These are phyloP conservation scores for Campoletis raptor DNA, from an alignment of 2,888 invertebrate species.

Conservation along the genomic window DNA sequence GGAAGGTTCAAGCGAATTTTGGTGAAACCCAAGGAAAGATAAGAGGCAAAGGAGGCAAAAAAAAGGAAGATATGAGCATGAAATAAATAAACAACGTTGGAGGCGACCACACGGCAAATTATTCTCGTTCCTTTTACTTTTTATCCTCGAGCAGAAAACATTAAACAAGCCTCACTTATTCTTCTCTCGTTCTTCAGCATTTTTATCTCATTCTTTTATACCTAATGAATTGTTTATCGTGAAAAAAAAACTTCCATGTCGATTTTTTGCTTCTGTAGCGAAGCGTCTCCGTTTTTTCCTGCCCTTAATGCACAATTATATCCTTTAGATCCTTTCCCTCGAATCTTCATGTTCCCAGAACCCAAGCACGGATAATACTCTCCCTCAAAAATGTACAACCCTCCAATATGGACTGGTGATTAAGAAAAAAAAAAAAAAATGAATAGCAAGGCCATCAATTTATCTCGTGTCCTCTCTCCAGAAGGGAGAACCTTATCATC, in stretches of 20 bases:
- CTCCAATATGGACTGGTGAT: background rate
- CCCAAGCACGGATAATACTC: background rate
- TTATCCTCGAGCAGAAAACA: slow-evolving; percentile 58
- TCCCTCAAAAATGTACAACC: background rate
- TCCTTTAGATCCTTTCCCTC: background rate
- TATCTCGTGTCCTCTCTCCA: background rate
- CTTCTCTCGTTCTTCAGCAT: slow-evolving; percentile 18
- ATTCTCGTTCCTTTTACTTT: slow-evolving; percentile 42
- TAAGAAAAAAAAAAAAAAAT: background rate
- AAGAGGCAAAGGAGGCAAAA: slow-evolving; percentile 49
- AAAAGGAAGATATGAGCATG: slow-evolving; percentile 28
- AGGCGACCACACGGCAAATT: slow-evolving; percentile 55
- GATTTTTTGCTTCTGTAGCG: background rate
- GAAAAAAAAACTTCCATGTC: background rate
- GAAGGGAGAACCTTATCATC: background rate
- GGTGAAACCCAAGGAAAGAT: slow-evolving; percentile 60
- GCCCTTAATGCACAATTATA: background rate
- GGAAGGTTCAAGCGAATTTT: slow-evolving; percentile 67
- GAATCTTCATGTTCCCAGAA: background rate
- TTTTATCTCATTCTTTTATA: background rate
- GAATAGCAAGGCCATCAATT: slow-evolving; percentile 26
- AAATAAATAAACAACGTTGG: slow-evolving; percentile 24
- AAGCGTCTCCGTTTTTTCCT: background rate
- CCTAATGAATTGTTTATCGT: slow-evolving; percentile 47
- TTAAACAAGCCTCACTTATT: slow-evolving; percentile 65